Base-by-base conservation (phyloP, 2,113 vertebrate genomes). In the Nothocercus nigrocapillus region DNA sequence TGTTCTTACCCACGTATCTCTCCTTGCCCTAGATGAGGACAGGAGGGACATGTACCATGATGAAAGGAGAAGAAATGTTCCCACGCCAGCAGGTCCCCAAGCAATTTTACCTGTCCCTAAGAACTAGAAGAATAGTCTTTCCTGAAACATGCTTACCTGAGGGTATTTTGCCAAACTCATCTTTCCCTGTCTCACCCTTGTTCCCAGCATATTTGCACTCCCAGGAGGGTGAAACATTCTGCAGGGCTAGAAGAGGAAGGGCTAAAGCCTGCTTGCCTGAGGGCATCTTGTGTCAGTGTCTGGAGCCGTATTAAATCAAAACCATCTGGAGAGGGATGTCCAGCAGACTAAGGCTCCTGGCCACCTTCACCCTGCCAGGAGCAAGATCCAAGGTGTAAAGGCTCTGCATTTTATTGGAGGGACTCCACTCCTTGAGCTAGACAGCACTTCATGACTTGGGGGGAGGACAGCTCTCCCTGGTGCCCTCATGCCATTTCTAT, bases 21-120 rank as follows among this genome's bases (percentile, higher is more conserved):
- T n/a, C n/a, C n/a, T 24, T 64, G 49, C 18, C 14, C 22, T 1
- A 1, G 0, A 1, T 70, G 54, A 64, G 47, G 53, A 30, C 1
- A 5, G 44, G 38, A 30, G 49, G 51, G 36, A 59, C 36, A 72
- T 27, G 51, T 36, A 66, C 21, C 61, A 66, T 13, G 73, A 61
- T 53, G n/a, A 59, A 21, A 54, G 27, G 53, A 68, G 80, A 62
- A 32, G 73, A 47, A 42, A 38, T 34, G 16, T 47, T 61, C 30
- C 83, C 38, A 45, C 63, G 30, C 30, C 40, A 75, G 27, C 53
- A 28, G 53, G 13, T 54, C 53, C 53, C 53, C 68, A 21, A 63
- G 20, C 68, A 69, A 15, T 80, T 62, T 20, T 4, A 1, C 40
- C 54, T 56, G 54, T 63, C 54, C 28, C 54, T 74, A 47, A 67